Evolutionary conservation across 2,888 invertebrate species (phyloP).

Genomic region (Bellardia bayeri): DNA sequence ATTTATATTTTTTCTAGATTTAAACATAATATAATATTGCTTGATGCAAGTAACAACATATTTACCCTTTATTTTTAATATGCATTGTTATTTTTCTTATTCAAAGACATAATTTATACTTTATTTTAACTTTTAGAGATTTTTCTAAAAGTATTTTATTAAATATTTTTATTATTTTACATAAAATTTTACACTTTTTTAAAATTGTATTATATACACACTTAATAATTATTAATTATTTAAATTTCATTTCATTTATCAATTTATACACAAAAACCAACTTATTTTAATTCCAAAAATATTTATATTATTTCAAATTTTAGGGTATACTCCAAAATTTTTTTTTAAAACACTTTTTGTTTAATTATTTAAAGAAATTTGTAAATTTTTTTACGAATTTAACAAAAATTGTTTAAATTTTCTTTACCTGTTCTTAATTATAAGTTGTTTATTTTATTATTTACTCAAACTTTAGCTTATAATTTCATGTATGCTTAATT

Average conservation of each 20-base stretch:
- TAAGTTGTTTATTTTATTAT: conserved; percentile 32
- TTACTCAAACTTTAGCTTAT: conserved; percentile 25
- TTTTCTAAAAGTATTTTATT: conserved; percentile 31
- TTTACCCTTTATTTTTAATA: background rate
- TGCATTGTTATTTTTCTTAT: background rate
- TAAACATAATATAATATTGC: background rate
- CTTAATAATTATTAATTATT: background rate
- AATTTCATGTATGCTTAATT: conserved; percentile 26
- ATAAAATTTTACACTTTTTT: background rate
- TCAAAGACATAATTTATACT: background rate
- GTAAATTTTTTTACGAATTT: conserved; percentile 17
- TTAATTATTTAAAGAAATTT: conserved; percentile 22
- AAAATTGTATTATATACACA: conserved; percentile 10
- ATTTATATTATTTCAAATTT: background rate
- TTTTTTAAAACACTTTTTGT: conserved; percentile 11
- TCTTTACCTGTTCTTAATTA: conserved; percentile 4
- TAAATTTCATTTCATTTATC: background rate
- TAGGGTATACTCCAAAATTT: background rate
- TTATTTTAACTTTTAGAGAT: conserved; percentile 19
- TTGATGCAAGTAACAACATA: background rate
- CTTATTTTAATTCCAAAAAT: conserved; percentile 15
- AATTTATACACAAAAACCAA: conserved; percentile 27
- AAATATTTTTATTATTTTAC: conserved; percentile 7
- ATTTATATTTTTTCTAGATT: conserved; percentile 35
- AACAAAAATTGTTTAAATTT: conserved; percentile 33